Evolutionary conservation across 2,797 vertebrate genomes (phyloP).

Genomic region (Phaenicophaeus curvirostris): DNA sequence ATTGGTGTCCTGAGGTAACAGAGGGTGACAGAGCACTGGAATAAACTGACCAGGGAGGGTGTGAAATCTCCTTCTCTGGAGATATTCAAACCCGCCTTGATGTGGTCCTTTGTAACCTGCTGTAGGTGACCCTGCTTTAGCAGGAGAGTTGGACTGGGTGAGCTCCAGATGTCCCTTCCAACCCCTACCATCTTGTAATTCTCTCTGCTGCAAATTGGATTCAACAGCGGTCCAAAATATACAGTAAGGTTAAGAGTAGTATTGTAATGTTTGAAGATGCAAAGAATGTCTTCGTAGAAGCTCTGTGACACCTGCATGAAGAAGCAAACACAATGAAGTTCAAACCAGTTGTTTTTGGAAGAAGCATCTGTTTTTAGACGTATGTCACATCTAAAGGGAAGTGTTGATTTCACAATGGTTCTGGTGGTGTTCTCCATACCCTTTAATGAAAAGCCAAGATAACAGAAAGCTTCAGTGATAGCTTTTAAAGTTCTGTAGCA

Average conservation of each 20-base stretch:
- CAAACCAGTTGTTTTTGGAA: conserved; percentile 22
- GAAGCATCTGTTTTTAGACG: neutral
- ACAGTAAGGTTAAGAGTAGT: neutral
- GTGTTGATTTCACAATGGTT: neutral
- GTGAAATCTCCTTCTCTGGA: too few relatives aligned
- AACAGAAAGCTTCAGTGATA: neutral
- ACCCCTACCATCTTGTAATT: neutral
- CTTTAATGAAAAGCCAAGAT: conserved; percentile 32
- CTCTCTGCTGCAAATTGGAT: neutral
- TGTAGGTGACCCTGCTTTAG: too few relatives aligned
- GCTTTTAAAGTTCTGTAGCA: neutral
- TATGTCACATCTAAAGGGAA: neutral
- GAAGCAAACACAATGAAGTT: neutral
- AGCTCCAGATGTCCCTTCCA: too few relatives aligned
- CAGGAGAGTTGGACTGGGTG: too few relatives aligned
- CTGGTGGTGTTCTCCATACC: neutral
- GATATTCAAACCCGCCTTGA: too few relatives aligned
- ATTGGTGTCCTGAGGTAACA: too few relatives aligned
- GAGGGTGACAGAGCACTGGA: too few relatives aligned
- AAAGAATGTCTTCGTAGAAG: neutral
- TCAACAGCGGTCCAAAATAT: neutral
- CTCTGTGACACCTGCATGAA: neutral
- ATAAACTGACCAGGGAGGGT: too few relatives aligned
- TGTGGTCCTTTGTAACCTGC: too few relatives aligned
- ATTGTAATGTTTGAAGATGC: neutral